These are phyloP conservation scores for Caligus rogercresseyi DNA, from an alignment of 1,140 invertebrate species.

Conservation along the genomic window DNA sequence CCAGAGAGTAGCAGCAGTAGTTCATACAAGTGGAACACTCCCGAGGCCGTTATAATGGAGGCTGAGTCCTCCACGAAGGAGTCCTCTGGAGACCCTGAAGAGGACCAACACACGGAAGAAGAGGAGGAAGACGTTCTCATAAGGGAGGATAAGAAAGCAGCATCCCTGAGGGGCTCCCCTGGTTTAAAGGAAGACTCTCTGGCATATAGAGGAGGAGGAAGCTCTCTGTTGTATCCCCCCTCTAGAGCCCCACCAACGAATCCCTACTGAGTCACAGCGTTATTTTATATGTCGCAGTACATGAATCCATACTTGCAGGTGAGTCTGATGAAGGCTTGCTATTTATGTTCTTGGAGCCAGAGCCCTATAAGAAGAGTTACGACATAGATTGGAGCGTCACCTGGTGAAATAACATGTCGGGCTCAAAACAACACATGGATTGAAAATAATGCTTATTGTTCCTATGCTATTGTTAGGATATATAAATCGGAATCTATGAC, in stretches of 20 bases:
- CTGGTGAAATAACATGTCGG: too few relatives aligned
- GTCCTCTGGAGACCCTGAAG: too few relatives aligned
- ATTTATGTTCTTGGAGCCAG: too few relatives aligned
- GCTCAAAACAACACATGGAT: too few relatives aligned
- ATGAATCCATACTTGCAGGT: slow-evolving; percentile 30
- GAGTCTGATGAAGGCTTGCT: slow-evolving; percentile 6
- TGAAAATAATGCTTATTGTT: too few relatives aligned
- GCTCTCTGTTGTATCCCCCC: background rate
- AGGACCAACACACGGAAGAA: background rate
- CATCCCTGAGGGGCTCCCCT: background rate
- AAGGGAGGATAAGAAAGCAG: background rate
- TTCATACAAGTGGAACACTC: background rate
- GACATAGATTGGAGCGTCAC: too few relatives aligned
- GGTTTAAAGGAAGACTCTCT: background rate
- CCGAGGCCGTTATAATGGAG: background rate
- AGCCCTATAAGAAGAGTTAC: too few relatives aligned
- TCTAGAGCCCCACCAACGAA: slow-evolving; percentile 24
- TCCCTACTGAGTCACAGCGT: slow-evolving; percentile 61
- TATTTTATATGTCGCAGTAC: slow-evolving; percentile 78
- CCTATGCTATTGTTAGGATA: too few relatives aligned
- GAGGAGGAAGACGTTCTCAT: background rate
- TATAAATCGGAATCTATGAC: too few relatives aligned
- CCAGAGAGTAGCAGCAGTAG: background rate
- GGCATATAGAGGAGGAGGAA: too few relatives aligned
- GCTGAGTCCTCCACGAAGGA: background rate